These are phyloP conservation scores for Drosophila villosipedis DNA, from an alignment of 2,888 invertebrate genomes.

Conservation along the genomic window DNA sequence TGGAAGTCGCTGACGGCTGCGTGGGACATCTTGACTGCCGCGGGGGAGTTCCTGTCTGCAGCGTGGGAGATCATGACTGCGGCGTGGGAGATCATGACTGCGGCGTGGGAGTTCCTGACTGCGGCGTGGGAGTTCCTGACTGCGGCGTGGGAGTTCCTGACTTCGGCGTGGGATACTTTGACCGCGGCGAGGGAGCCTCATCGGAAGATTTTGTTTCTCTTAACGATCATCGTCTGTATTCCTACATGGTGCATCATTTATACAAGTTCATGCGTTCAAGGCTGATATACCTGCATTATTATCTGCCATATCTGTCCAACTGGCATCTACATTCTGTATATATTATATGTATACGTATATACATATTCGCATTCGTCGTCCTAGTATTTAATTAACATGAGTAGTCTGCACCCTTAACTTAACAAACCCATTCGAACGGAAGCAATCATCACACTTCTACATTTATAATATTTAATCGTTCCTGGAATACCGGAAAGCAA, in stretches of 20 bases:
- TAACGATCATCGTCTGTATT: constrained; percentile 67
- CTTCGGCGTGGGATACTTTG: constrained; percentile 3
- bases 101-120: constrained; percentile 57
- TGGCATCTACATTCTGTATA: constrained; percentile 35
- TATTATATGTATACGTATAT: constrained; percentile 2
- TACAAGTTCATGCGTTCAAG: constrained; percentile 58
- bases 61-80: constrained; percentile 48
- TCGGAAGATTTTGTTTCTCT: constrained; percentile 26
- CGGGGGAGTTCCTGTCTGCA: constrained; percentile 42
- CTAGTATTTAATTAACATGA: constrained; percentile 46
- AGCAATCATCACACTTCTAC: constrained; percentile 61
- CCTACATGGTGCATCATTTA: constrained; percentile 23
- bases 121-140: constrained; percentile 29
- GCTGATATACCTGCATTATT: constrained; percentile 68
- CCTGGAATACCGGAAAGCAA: constrained; percentile 76
- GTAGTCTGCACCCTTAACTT: constrained; percentile 49
- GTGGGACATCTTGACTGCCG: constrained; percentile 38
- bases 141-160: constrained; percentile 37
- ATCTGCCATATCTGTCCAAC: constrained; percentile 28
- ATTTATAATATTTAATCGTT: constrained; percentile 48
- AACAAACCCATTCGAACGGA: constrained; percentile 51
- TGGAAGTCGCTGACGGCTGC: constrained; percentile 35
- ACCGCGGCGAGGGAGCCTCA: constrained; percentile 67
- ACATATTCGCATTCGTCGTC: constrained; percentile 30
- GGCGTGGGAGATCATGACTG: constrained; percentile 63